These are phyloP conservation scores for Exocentrus adspersus DNA, from an alignment of 2,888 invertebrate species.

Conservation along the genomic window DNA sequence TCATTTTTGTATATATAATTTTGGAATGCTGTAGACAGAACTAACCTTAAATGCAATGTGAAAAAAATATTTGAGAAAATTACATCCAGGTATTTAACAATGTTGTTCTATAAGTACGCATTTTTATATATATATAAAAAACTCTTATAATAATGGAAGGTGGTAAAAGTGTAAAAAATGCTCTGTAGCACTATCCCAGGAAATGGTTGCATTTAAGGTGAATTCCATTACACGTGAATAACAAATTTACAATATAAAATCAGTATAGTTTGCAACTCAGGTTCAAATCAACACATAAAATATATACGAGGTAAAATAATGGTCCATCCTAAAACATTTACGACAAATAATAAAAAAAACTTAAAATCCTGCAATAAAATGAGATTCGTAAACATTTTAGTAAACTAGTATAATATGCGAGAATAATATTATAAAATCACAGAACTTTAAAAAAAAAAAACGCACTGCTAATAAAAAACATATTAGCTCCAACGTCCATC, in stretches of 20 bases:
- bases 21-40: slow-evolving; percentile 28
- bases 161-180: no score
- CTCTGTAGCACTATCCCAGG: no score
- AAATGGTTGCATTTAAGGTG: slow-evolving; percentile 3
- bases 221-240: slow-evolving; percentile 12
- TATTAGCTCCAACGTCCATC: slow-evolving; percentile 28
- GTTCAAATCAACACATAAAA: slow-evolving; percentile 25
- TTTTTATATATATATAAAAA: no score
- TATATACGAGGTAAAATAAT: slow-evolving; percentile 27
- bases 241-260: slow-evolving; percentile 24
- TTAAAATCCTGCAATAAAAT: slow-evolving; percentile 18
- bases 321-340: slow-evolving; percentile 27
- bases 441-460: slow-evolving; percentile 36
- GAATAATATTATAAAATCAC: slow-evolving; percentile 36
- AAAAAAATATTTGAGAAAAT: no score
- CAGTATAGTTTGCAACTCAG: slow-evolving; percentile 27
- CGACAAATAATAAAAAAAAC: slow-evolving; percentile 11
- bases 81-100: neutral
- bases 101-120: neutral
- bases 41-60: slow-evolving; percentile 9
- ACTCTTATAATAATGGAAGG: no score
- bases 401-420: slow-evolving; percentile 23
- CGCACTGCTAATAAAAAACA: slow-evolving; percentile 30
- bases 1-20: slow-evolving; percentile 25
- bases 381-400: slow-evolving; percentile 40